Evolutionary conservation across 2,113 vertebrate species (phyloP).

Genomic region (Tetrao urogallus): DNA sequence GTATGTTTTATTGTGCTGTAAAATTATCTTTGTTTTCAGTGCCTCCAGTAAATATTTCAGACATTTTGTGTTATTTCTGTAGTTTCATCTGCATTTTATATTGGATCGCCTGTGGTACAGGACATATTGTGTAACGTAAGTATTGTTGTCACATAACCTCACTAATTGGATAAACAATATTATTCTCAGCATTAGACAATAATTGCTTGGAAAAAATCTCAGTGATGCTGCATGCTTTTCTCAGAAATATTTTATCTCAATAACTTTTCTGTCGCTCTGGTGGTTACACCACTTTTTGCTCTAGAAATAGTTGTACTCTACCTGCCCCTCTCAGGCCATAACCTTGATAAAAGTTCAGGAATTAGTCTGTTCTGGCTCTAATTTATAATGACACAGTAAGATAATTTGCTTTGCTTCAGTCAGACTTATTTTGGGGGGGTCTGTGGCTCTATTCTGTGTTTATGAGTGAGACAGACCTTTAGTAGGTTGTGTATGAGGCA

Average conservation of each 20-base stretch:
- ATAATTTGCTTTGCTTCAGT: neutral
- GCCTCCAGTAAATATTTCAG: neutral
- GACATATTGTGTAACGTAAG: neutral
- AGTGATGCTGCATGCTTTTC: neutral
- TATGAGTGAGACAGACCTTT: neutral
- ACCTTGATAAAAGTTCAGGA: neutral
- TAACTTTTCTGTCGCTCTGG: neutral
- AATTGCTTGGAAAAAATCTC: neutral
- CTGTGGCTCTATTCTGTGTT: rapidly evolving
- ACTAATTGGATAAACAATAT: neutral
- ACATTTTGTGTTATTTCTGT: neutral
- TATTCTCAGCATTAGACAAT: neutral
- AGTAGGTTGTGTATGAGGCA: neutral
- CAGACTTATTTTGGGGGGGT: neutral
- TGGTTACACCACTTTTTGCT: neutral
- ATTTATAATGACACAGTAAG: neutral
- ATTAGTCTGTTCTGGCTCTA: neutral
- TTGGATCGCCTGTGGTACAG: neutral
- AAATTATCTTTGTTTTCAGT: neutral
- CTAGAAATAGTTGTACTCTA: neutral
- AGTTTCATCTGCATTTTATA: neutral
- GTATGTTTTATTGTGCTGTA: neutral
- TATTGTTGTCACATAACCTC: neutral
- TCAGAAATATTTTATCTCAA: neutral
- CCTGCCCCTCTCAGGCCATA: neutral